Base-by-base conservation (phyloP, 1,140 invertebrate genomes). In the Diachasma alloeum region DNA sequence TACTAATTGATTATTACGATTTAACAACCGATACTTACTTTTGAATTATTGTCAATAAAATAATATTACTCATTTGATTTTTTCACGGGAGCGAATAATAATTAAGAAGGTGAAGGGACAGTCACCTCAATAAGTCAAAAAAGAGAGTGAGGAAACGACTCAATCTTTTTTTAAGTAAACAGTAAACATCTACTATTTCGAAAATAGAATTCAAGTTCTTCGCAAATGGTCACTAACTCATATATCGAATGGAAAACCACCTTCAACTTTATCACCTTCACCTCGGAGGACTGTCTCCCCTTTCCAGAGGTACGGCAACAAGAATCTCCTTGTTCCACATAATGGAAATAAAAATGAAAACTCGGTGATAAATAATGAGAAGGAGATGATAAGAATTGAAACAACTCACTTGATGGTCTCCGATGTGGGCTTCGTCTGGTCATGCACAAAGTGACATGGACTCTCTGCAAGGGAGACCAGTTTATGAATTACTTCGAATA, bases 401-500 rank as follows among this genome's bases (percentile, higher is more conserved):
- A 26, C 0, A 26, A 63, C 71, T 26, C 48, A 48, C 71, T 8
- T 11, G 31, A 56, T 73, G 17, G 24, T 56, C 31, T 31, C 31
- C 31, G 1, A 15, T n/a, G n/a, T 10, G 4, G 48, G 63, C 4
- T 19, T 19, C 1, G 17, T 53, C 0, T 0, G 39, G 15, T 78
- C 56, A 59, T 77, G 15, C 4, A 82, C 31, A 37, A 87, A 31
- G 83, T 90, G 89, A 82, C 90, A 91, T 11, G 90, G 91, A 0
- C 81, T 74, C 6, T 89, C 79, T 0, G 80, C 22, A 37, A 90
- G 72, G 26, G 86, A 73, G 11, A 85, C 81, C 4, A 91, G 83
- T n/a, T 84, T 83, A 19, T 87, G 76, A 17, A 90, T 84, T 0
- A 91, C 53, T 5, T 80, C 79, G 24, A 78, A 68, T 0, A 88